Evolutionary conservation across 2,113 vertebrate genomes (phyloP), one percentile per base, ranked within the genome.

Genomic region (Neolamprologus modestus): DNA sequence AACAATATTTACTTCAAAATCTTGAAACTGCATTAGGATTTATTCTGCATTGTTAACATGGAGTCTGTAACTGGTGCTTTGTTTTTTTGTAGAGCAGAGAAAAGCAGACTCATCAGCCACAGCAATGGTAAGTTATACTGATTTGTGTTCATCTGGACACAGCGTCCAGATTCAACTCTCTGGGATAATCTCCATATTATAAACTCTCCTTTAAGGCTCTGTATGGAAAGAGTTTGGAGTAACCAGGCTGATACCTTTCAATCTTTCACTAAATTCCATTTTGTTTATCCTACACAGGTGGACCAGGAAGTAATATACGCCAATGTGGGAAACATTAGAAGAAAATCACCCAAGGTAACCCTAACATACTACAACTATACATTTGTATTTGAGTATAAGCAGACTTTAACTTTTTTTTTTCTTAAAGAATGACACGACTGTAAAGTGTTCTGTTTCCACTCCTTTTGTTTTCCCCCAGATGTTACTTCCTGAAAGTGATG

Each of bases 41-140:
- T 11, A 40, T 40, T 40, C 0, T 42, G 42, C 42, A 45, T 45
- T 14, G 13, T 45, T 45, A 45, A 45, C 42, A 45, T 0, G 0
- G 13, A 45, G 42, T 45, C 42, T 45, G 13, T 45, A 45, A 45
- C 6, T 0, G 42, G 42, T 45, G 42, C 13, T 45, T 45, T 45
- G 13, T 45, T 45, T 45, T 45, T 45, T 45, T 45, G 0, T 45
- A 45, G 42, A 45, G 42, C 42, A 45, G 13, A 45, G 42, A 45
- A 45, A 45, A 45, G 42, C 13, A 45, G 42, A 45, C 42, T 45
- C 0, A 7, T 45, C 42, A 45, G 42, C 42, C 42, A 45, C 42
- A 45, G 42, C 2, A 45, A 45, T 45, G 42, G 42, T 45, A 45
- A 45, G 40, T 42, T 42, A 42, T 42, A 42, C 0, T 13, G 40